A percentile compares a stretch with the other conserved stretches of the same genome.
phyloP scores from a whole-genome alignment of 2,113 vertebrate species.

The Phyllostomus hastatus region DNA sequence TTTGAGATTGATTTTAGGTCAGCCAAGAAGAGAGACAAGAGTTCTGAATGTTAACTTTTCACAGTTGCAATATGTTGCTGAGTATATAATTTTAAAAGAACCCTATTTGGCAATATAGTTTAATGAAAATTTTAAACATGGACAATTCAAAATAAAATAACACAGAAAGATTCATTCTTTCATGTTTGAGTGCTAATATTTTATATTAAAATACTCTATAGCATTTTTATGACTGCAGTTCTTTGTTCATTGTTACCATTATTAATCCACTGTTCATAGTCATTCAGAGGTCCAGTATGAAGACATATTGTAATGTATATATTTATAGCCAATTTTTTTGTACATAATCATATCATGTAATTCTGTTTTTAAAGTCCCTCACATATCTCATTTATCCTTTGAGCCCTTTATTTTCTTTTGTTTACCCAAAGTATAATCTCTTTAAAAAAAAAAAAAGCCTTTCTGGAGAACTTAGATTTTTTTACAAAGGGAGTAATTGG shows the following conservation, averaged over 20 bases:
- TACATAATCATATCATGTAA: background rate
- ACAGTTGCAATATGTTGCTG: background rate
- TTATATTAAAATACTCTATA: background rate
- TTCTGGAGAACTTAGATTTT: background rate
- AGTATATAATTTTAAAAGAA: slow-evolving; percentile 1
- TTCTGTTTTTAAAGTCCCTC: background rate
- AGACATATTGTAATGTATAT: background rate
- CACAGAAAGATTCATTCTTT: background rate
- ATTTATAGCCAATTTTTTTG: background rate
- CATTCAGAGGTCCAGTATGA: background rate
- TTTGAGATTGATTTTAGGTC: background rate
- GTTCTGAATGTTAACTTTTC: slow-evolving; percentile 18
- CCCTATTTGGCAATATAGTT: slow-evolving; percentile 12
- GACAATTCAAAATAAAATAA: background rate
- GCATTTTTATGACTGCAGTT: background rate
- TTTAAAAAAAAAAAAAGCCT: background rate
- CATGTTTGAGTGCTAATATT: background rate
- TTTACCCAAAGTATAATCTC: background rate
- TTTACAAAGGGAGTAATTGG: background rate
- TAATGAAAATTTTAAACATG: background rate
- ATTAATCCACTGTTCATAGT: background rate
- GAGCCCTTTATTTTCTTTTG: slow-evolving; percentile 25
- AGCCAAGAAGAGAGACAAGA: background rate
- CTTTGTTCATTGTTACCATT: background rate
- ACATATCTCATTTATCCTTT: background rate